A percentile compares a stretch with the other conserved stretches of the same genome.
Evolutionary conservation across 2,113 vertebrate genomes (phyloP).

Genomic region (Tretioscincus oriximinensis): DNA sequence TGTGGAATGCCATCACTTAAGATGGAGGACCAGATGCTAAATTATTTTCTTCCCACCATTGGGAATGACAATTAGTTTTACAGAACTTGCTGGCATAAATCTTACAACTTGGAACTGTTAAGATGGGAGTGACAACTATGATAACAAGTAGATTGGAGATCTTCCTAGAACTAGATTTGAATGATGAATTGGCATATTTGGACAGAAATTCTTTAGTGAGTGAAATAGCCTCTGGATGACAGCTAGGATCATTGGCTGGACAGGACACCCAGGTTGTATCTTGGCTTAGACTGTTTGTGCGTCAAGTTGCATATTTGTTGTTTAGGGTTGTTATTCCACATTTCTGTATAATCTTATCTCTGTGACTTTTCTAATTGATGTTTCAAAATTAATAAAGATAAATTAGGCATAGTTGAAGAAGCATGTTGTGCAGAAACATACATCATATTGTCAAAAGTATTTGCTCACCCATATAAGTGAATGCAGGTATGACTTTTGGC

Average conservation of each 20-base stretch:
- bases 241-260: fast-evolving
- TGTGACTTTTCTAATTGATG: neutral
- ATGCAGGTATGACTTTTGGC: too few relatives aligned
- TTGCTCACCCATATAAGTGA: too few relatives aligned
- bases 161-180: neutral
- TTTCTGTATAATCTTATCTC: neutral
- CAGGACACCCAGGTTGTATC: neutral
- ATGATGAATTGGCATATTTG: neutral
- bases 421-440: neutral
- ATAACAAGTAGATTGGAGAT: neutral
- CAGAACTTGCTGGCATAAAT: neutral
- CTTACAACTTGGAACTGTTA: fast-evolving
- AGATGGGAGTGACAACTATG: neutral
- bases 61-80: neutral
- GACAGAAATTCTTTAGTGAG: neutral
- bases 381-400: neutral
- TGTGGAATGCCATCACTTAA: too few relatives aligned
- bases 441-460: neutral
- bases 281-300: fast-evolving
- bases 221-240: conserved; percentile 12
- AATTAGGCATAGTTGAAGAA: neutral
- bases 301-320: conserved; percentile 11
- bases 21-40: too few relatives aligned
- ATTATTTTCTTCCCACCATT: too few relatives aligned
- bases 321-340: conserved; percentile 4